These are phyloP conservation scores for Myotis brandtii DNA, from an alignment of 2,113 vertebrate genomes.

Conservation along the genomic window DNA sequence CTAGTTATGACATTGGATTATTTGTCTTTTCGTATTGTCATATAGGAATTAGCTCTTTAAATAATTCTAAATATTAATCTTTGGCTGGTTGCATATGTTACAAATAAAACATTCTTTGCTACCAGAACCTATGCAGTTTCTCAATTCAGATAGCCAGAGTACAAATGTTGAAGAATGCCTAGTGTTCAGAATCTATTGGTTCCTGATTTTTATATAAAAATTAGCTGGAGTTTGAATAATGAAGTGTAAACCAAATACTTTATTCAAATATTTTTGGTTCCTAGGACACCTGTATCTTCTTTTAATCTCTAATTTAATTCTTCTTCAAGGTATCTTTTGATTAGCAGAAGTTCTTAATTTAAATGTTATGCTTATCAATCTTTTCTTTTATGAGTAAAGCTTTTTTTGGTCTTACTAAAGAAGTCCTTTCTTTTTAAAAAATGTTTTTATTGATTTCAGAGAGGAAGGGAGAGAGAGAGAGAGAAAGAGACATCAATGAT, in stretches of 20 bases:
- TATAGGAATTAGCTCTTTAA: background rate
- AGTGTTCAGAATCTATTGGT: background rate
- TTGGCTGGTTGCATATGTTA: background rate
- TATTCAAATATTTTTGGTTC: slow-evolving; percentile 23
- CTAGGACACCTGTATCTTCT: background rate
- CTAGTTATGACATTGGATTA: background rate
- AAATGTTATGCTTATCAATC: background rate
- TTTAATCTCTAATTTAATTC: background rate
- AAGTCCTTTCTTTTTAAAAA: background rate
- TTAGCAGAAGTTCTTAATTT: background rate
- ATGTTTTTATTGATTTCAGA: too few relatives aligned
- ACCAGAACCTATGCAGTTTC: background rate
- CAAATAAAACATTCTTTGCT: background rate
- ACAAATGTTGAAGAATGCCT: background rate
- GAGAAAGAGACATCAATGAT: too few relatives aligned
- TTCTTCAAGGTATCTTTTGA: background rate
- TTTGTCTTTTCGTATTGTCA: background rate
- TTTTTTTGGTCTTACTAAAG: background rate
- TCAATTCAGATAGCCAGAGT: background rate
- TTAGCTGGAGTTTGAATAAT: background rate
- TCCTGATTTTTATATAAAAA: slow-evolving; percentile 14
- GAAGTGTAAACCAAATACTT: background rate
- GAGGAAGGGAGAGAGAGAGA: too few relatives aligned
- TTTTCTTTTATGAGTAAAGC: background rate
- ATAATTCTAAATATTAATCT: background rate